These are phyloP conservation scores for Trisateles emortualis DNA, from an alignment of 2,888 invertebrate species.

Conservation along the genomic window DNA sequence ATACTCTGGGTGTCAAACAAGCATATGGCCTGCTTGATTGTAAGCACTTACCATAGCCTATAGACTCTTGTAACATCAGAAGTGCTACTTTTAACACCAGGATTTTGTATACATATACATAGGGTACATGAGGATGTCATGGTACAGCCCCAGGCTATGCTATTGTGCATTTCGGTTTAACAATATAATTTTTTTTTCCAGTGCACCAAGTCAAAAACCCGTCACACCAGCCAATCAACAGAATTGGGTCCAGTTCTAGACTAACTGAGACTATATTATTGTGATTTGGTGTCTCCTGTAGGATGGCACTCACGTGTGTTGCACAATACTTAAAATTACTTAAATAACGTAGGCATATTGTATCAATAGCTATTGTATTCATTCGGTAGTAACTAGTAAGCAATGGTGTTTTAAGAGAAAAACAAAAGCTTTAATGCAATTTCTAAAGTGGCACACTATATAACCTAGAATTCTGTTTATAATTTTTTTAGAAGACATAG, in stretches of 20 bases:
- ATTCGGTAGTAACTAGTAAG: conserved; percentile 40
- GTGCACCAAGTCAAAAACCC: conserved; percentile 70
- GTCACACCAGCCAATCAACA: conserved; percentile 78
- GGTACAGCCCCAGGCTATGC: too few relatives aligned
- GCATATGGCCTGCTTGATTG: too few relatives aligned
- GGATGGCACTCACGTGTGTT: conserved; percentile 59
- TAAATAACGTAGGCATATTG: conserved; percentile 64
- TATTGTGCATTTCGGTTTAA: too few relatives aligned
- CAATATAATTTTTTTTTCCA: conserved; percentile 47
- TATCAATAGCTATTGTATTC: conserved; percentile 52
- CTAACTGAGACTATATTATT: conserved; percentile 47
- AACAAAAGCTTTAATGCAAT: background rate
- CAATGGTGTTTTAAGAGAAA: background rate
- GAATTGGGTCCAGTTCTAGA: conserved; percentile 82
- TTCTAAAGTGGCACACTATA: too few relatives aligned
- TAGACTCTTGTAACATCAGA: too few relatives aligned
- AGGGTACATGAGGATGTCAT: too few relatives aligned
- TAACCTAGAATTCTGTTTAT: too few relatives aligned
- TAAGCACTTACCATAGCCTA: too few relatives aligned
- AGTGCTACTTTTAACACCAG: too few relatives aligned
- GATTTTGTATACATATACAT: too few relatives aligned
- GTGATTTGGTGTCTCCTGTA: conserved; percentile 69
- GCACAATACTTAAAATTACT: conserved; percentile 81
- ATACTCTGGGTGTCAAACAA: too few relatives aligned
- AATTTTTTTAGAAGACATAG: too few relatives aligned